phyloP scores from a whole-genome alignment of 30 jellyfish, hydroid and myxozoan species.

The Pelagia noctiluca region DNA sequence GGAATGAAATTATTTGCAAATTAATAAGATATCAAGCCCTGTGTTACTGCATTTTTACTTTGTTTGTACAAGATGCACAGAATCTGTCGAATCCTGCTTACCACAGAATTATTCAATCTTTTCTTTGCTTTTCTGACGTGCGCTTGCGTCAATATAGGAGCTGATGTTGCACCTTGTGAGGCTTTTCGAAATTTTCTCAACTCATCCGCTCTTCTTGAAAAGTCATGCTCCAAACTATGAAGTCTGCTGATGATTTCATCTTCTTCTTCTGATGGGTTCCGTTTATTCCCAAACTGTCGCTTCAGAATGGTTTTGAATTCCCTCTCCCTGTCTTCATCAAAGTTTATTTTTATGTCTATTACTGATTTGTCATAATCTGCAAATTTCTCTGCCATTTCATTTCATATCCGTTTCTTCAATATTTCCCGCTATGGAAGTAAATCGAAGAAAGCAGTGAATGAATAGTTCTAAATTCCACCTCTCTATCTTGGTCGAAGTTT shows the following conservation, averaged over 20 bases:
- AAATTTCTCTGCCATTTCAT: conserved; percentile 11
- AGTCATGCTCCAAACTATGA: conserved; percentile 38
- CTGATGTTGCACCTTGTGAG: conserved; percentile 52
- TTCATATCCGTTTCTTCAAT: not conserved
- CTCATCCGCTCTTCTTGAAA: conserved; percentile 55
- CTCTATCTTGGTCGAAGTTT: conserved; percentile 64
- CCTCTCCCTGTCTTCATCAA: conserved; percentile 62
- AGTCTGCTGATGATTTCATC: not conserved
- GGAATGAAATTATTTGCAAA: too few species aligned
- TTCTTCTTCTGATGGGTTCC: not conserved
- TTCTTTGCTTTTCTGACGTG: conserved; percentile 59
- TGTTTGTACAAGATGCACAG: too few species aligned
- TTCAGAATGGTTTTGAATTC: conserved; percentile 36
- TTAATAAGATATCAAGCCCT: too few species aligned
- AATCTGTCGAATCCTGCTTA: not conserved
- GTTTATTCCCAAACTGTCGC: conserved; percentile 30
- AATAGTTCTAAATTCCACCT: conserved; percentile 28
- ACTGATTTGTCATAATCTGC: conserved; percentile 48
- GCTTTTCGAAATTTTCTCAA: conserved; percentile 27
- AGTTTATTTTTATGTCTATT: conserved; percentile 49
- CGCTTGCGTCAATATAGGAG: conserved; percentile 77
- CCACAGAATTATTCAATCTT: not conserved
- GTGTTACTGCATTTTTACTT: too few species aligned
- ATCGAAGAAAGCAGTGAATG: not conserved
- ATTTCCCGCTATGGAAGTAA: not conserved